Base-by-base conservation (phyloP, 1,140 invertebrate species). In the Drosophila guanche region DNA sequence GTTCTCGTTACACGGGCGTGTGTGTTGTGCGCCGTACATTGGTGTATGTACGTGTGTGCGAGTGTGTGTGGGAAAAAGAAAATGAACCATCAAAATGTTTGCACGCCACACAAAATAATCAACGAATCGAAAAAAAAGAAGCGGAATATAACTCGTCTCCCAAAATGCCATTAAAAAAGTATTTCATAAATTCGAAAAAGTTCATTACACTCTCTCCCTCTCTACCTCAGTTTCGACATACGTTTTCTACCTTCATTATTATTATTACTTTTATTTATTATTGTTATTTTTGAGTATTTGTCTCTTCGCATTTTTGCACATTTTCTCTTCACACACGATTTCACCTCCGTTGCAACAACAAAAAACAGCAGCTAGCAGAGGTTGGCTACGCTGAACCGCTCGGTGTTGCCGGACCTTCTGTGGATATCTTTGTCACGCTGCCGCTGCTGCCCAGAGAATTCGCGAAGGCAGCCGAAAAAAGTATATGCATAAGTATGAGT, bases 241-340 rank as follows among this genome's bases (percentile, higher is more conserved):
- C 46, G 58, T 72, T 73, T 68, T 78, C 56, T 55, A 62, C 71
- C 46, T 52, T 63, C 43, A 48, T 66, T 78, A 59, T 71, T 48
- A 58, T 57, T 86, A 66, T 59, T 61, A 61, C 57, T 76, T 29
- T 81, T 80, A 61, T 68, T 66, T 60, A 67, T 62, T 59, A 66
- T 75, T 63, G 59, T 75, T 75, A 37, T 74, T 45, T 77, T 51
- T 67, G 59, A 54, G 42, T 37, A 3, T 56, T 55, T 66, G 43
- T 60, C 52, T 54, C 43, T 61, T 70, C 63, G 23, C 46, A 53
- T 50, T 79, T 78, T 69, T 61, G 22, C 61, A 58, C 63, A 63
- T 65, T 77, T 84, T 67, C 59, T 61, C 79, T 72, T 85, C 57
- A 62, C 74, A 86, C 59, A 66, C 58, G 73, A 79, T 85, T 85